Conservation (phyloP, 2,888 invertebrate species). For the Clivina fossor region DNA sequence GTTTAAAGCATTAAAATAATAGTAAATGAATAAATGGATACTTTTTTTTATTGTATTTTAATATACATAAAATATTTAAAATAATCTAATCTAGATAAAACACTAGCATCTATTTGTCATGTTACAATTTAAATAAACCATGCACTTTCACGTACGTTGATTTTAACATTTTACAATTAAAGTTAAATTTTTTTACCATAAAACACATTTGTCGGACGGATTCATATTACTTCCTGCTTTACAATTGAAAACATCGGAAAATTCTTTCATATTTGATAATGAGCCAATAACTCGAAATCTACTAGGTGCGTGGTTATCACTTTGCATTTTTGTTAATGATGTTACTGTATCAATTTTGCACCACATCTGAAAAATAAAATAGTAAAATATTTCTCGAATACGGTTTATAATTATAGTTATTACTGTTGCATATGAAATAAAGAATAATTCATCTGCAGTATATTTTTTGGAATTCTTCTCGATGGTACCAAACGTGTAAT, state of each 20-base stretch:
- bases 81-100: too few relatives aligned
- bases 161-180: too few relatives aligned
- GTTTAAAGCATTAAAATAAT: too few relatives aligned
- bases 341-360: conserved; percentile 46
- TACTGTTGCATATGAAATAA: conserved; percentile 52
- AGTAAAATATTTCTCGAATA: neutral
- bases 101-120: too few relatives aligned
- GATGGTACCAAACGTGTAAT: conserved; percentile 9
- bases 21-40: too few relatives aligned
- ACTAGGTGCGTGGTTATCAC: conserved; percentile 44
- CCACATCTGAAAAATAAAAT: conserved; percentile 48
- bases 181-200: conserved; percentile 47
- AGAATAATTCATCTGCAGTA: conserved; percentile 50
- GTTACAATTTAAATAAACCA: too few relatives aligned
- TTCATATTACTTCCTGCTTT: conserved; percentile 49
- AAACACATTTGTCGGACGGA: conserved; percentile 48
- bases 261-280: conserved; percentile 51
- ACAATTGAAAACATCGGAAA: conserved; percentile 50
- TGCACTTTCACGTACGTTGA: too few relatives aligned
- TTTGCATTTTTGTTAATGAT: conserved; percentile 42
- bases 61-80: too few relatives aligned
- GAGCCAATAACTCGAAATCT: conserved; percentile 50
- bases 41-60: too few relatives aligned
- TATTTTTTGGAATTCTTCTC: conserved; percentile 38
- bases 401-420: conserved; percentile 32